Evolutionary conservation across 2,113 vertebrate species (phyloP), one percentile per base, ranked within the genome.

Genomic region (Oenanthe melanoleuca): DNA sequence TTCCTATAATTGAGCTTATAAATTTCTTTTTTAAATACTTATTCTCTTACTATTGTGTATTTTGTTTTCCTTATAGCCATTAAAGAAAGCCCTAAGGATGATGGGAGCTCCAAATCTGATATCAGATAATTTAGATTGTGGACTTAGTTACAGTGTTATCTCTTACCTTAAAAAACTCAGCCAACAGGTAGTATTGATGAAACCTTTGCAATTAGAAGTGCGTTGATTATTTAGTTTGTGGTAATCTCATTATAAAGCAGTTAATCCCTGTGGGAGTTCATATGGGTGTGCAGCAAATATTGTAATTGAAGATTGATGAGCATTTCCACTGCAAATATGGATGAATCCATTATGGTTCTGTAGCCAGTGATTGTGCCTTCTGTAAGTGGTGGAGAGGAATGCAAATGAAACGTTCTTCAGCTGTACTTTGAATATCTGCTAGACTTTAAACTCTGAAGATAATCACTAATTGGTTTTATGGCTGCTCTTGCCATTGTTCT

Each of bases 101-200:
- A 98, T 98, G 98, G 98, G 98, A 97, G 98, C 98, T 98, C 98
- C 98, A 97, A 98, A 98, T 97, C 97, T 98, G 97, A 98, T 98
- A 97, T 98, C 98, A 97, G 98, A 98, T 97, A 98, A 98, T 98
- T 98, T 98, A 98, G 98, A 98, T 97, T 98, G 98, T 98, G 98
- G 98, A 98, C 98, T 98, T 97, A 98, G 98, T 98, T 98, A 98
- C 97, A 98, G 98, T 98, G 98, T 98, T 97, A 98, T 98, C 98
- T 98, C 98, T 97, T 98, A 98, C 98, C 98, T 98, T 98, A 98
- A 98, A 98, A 98, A 98, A 98, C 98, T 98, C 97, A 98, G 98
- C 97, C 98, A 98, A 97, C 98, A 98, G 98, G 98, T 98, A 98
- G 97, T 98, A 98, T 98, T 97, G 98, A 98, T 98, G 97, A 98